Evolutionary conservation across 2,113 vertebrate species (phyloP).

Genomic region (Leucopternis melanops): DNA sequence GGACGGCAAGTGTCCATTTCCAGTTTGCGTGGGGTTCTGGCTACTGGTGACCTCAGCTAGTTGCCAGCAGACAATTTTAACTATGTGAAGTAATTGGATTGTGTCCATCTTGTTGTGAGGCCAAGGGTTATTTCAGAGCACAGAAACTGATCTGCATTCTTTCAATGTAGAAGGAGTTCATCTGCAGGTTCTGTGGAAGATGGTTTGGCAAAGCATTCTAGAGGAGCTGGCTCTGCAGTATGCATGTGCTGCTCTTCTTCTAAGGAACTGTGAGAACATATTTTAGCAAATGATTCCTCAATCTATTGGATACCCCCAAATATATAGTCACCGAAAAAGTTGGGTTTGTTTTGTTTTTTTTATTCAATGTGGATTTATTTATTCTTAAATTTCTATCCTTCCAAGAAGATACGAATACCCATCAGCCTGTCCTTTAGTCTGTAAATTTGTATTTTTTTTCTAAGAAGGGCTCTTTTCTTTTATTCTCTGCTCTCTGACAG

Average conservation of each 20-base stretch:
- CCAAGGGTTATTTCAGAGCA: not conserved
- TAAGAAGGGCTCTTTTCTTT: not conserved
- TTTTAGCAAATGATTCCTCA: not conserved
- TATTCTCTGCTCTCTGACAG: not conserved
- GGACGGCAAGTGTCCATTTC: not conserved
- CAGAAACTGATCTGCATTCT: not conserved
- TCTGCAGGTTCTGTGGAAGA: not conserved
- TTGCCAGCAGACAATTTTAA: not conserved
- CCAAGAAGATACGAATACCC: not conserved
- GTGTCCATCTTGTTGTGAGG: not conserved
- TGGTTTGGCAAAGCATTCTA: not conserved
- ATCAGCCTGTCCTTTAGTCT: not conserved
- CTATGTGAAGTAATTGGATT: not conserved
- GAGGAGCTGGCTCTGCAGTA: not conserved
- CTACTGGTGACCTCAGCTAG: not conserved
- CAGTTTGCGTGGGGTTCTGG: not conserved
- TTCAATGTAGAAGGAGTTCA: not conserved
- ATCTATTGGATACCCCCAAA: not conserved
- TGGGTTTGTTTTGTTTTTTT: not conserved
- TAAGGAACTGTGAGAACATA: not conserved
- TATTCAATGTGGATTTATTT: not conserved
- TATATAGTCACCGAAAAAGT: not conserved
- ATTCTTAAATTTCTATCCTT: not conserved
- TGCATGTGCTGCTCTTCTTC: not conserved
- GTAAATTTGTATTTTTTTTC: not conserved